Base-by-base conservation (phyloP, 1,140 invertebrate genomes). In the Drosophila tsacasi region DNA sequence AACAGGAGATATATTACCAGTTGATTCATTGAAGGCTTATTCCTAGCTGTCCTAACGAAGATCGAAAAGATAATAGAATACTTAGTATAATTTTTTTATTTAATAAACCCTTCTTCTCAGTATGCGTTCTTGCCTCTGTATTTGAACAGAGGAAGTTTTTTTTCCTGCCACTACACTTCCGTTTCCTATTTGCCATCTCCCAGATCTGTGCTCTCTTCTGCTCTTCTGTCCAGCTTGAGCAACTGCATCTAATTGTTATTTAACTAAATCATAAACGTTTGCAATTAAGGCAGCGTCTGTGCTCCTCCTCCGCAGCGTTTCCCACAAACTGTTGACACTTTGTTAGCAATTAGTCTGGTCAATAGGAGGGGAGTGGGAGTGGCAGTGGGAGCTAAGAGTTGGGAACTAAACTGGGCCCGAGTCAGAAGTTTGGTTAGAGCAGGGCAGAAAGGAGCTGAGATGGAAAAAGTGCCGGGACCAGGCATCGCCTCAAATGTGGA, bases 341-440 rank as follows among this genome's bases (percentile, higher is more conserved):
- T 84, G 81, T 90, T 85, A 81, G 85, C 85, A 90, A 89, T 89
- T 89, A 90, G 85, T 79, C 81, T 69, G 69, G 68, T 78, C 80
- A 81, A 89, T 87, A 80, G 37, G 59, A 54, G 54, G 37, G 49
- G 35, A 4, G 23, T 23, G 1, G 15, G 12, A 50, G 17, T 15
- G 30, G 30, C 15, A 19, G 21, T 39, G 32, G n/a, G 25, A 35
- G 65, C 3, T n/a, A 13, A 32, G 4, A 13, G 44, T 23, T 46
- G 44, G 42, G 44, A 23, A 59, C 66, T 37, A 39, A 68, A 44
- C 47, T 35, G 27, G 27, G 47, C 30, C 40, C 44, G 35, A 42
- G 52, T 40, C 23, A 32, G n/a, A 42, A 72, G 68, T 69, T 69
- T 37, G 64, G 63, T 15, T 49, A 21, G 35, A 30, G 30, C 6